Evolutionary conservation across 2,113 vertebrate species (phyloP).

Genomic region (Mesoclemmys tuberculata): DNA sequence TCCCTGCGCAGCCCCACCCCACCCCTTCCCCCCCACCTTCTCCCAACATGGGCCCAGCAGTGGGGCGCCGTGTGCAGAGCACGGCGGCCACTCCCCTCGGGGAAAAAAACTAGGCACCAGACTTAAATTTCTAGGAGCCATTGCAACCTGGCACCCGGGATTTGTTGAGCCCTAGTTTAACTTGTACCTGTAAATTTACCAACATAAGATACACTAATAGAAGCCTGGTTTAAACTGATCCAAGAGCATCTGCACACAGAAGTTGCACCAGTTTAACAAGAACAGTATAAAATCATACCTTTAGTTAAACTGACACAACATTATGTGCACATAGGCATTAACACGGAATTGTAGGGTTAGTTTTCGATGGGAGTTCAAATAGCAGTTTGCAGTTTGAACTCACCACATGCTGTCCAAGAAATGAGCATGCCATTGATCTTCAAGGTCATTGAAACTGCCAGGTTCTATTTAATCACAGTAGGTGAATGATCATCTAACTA

Average conservation of each 20-base stretch:
- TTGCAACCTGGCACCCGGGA: too few species aligned
- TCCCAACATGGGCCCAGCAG: too few species aligned
- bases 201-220: too few species aligned
- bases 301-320: background rate
- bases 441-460: background rate
- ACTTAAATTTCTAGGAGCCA: too few species aligned
- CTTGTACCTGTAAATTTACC: background rate
- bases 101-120: too few species aligned
- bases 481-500: background rate
- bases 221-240: too few species aligned
- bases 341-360: background rate
- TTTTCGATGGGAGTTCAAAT: background rate
- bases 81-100: too few species aligned
- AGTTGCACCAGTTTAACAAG: background rate
- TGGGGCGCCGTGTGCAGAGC: too few species aligned
- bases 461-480: background rate
- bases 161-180: too few species aligned
- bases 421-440: background rate
- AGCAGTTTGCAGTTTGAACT: background rate
- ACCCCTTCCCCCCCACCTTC: too few species aligned
- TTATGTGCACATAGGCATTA: background rate
- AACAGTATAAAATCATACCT: background rate
- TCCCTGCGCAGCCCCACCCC: too few species aligned
- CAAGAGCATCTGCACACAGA: background rate
- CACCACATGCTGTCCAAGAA: background rate